Base-by-base conservation (phyloP, 2,113 vertebrate species). In the Amphilophus citrinellus region DNA sequence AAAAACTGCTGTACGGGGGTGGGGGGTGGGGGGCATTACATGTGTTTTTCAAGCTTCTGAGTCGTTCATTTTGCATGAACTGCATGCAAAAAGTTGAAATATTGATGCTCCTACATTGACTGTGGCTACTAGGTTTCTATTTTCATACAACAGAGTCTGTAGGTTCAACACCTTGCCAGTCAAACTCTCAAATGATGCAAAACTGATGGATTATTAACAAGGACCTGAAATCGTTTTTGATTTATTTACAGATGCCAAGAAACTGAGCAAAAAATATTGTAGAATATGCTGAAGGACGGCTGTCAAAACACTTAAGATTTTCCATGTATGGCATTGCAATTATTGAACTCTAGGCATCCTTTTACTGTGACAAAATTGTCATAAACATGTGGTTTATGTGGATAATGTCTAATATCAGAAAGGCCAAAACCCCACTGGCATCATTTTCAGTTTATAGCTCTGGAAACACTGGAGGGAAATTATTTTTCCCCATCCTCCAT, bases 11-110 rank as follows among this genome's bases (percentile, higher is more conserved):
- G 58, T 7, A 32, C 7, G 24, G 2, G 7, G n/a, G 11, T 35
- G 32, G 35, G 35, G 35, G 35, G 6, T 1, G 35, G 35, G 35
- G 35, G 35, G 35, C 66, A 53, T 71, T 53, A 71, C 3, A 9
- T 50, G 18, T 63, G 24, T 59, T 80, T 84, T 78, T 71, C 24
- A 14, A 39, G 30, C 61, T 62, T 77, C 22, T 2, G 5, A 80
- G 22, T 88, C 76, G 37, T 88, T 83, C 60, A 86, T 83, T 90
- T 87, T 90, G 75, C 84, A 89, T 89, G 80, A 86, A 58, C 66
- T 61, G 39, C 76, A 82, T 68, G 84, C 77, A 37, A 56, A 78
- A 62, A 17, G 17, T 68, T 92, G 58, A 90, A 94, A 89, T 91
- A 91, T 92, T 90, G 27, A 93, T 93, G 82, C 17, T 47, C 17